phyloP scores from a whole-genome alignment of 2,888 invertebrate species.

The Sipha maydis region DNA sequence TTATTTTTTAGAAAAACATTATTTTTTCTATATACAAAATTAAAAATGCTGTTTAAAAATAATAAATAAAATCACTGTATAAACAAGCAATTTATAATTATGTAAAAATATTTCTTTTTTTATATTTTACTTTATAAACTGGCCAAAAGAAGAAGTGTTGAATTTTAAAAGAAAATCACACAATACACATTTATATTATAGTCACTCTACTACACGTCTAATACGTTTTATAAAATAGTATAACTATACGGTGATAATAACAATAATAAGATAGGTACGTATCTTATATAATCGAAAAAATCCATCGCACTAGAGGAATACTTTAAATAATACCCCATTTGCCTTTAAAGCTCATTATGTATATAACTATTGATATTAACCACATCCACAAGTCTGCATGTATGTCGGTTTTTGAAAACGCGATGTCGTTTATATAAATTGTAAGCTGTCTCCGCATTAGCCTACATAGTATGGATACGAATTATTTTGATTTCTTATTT shows the following conservation, averaged over 20 bases:
- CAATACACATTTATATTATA: no score
- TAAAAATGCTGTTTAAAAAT: no score
- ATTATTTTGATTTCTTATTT: conserved; percentile 6
- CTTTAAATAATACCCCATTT: not conserved
- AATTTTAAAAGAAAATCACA: no score
- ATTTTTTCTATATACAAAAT: no score
- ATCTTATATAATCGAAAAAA: not conserved
- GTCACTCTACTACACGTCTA: no score
- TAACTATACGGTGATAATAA: not conserved
- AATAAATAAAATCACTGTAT: no score
- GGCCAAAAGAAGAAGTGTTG: no score
- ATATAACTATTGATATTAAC: not conserved
- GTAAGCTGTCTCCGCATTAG: not conserved
- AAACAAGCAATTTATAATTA: no score
- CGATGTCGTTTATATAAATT: not conserved
- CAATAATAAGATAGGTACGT: not conserved
- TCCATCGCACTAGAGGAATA: not conserved
- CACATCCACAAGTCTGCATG: not conserved
- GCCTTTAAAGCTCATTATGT: not conserved
- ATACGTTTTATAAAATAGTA: no score
- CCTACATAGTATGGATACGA: not conserved
- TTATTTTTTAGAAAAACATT: no score
- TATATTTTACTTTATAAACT: no score
- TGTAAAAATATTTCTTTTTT: no score
- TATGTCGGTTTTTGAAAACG: not conserved